Percentiles rank a stretch among this genome's conserved stretches.
Conservation (phyloP, 2,113 vertebrate species). For the Elgaria multicarinata region DNA sequence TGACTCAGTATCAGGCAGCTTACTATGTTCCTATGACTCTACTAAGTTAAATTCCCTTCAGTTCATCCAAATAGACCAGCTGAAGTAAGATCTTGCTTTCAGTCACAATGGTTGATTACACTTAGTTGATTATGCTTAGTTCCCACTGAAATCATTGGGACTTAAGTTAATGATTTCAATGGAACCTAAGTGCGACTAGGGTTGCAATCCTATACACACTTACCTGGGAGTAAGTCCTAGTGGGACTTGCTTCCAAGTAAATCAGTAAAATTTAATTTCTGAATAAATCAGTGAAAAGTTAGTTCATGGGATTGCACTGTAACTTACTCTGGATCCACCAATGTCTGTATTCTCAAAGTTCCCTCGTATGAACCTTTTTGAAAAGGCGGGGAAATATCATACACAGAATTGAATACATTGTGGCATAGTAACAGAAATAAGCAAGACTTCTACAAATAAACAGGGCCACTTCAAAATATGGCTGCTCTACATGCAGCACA, state of each 20-base stretch:
- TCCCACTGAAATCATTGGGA: background rate
- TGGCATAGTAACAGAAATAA: background rate
- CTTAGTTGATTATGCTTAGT: background rate
- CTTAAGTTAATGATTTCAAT: background rate
- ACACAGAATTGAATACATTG: background rate
- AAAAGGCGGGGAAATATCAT: fast-evolving
- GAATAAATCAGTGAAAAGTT: too few relatives aligned
- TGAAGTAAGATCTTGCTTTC: background rate
- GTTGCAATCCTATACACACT: too few relatives aligned
- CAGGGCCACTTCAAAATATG: background rate
- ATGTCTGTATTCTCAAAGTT: background rate
- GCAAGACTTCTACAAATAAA: background rate
- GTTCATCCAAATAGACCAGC: background rate
- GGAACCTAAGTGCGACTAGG: background rate
- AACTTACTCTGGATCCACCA: background rate
- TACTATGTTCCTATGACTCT: too few relatives aligned
- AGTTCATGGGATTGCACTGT: too few relatives aligned
- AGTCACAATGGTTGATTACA: background rate
- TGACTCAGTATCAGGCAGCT: too few relatives aligned
- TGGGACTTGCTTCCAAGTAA: too few relatives aligned
- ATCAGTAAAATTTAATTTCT: too few relatives aligned
- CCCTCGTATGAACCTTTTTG: background rate
- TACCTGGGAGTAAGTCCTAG: too few relatives aligned
- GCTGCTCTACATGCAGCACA: background rate
- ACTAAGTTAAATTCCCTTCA: background rate